These are phyloP conservation scores for Ormia ochracea DNA, from an alignment of 2,888 invertebrate species.

Conservation along the genomic window DNA sequence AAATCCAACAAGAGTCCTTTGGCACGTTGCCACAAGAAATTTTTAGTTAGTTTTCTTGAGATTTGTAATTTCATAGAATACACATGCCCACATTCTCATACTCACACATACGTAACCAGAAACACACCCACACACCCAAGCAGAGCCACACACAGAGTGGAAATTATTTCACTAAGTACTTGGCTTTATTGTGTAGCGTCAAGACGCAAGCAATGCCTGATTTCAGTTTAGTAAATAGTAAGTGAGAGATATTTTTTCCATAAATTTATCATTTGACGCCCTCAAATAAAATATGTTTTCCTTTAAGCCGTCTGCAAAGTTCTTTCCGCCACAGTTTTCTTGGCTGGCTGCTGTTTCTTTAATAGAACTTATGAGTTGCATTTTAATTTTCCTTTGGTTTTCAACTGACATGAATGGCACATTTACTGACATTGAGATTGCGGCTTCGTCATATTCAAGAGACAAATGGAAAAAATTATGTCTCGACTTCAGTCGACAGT, in stretches of 20 bases:
- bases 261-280: constrained; percentile 44
- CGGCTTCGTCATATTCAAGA: constrained; percentile 18
- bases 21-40: constrained; percentile 48
- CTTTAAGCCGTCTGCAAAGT: constrained; percentile 53
- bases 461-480: not conserved
- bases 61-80: constrained; percentile 22
- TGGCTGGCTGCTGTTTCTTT: not conserved
- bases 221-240: not conserved
- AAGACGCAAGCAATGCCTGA: not conserved
- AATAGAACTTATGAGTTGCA: constrained; percentile 1
- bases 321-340: constrained; percentile 15
- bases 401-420: constrained; percentile 42
- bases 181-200: not conserved
- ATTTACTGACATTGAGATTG: constrained; percentile 57
- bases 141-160: too few relatives aligned
- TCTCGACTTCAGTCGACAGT: constrained; percentile 36
- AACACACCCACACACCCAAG: too few relatives aligned
- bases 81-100: not conserved
- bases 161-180: too few relatives aligned
- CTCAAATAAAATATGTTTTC: constrained; percentile 28
- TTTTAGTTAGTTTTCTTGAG: constrained; percentile 38
- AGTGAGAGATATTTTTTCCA: constrained; percentile 23
- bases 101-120: not conserved
- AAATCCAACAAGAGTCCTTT: constrained; percentile 9
- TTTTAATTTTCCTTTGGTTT: not conserved